A percentile compares a stretch with the other conserved stretches of the same genome.
phyloP scores from a whole-genome alignment of 1,140 invertebrate genomes.

The Halictus rubicundus region DNA sequence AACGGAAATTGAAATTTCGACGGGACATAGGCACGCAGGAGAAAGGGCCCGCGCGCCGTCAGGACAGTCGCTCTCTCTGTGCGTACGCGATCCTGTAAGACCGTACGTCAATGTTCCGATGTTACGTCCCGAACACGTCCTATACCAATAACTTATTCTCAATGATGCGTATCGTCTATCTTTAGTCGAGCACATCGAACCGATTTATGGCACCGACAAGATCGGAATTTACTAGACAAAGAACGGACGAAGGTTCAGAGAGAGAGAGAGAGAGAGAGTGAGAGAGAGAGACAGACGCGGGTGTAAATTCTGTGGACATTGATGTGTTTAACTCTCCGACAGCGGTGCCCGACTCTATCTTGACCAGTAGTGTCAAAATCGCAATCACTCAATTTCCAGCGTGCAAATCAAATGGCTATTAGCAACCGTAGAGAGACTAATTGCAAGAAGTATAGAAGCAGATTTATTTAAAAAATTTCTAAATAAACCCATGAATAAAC shows the following conservation, averaged over 20 bases:
- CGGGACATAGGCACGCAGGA: conserved; percentile 57
- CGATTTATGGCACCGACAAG: conserved; percentile 60
- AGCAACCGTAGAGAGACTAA: too few relatives aligned
- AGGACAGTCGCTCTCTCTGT: conserved; percentile 35
- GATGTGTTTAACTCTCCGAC: not conserved
- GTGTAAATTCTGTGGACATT: not conserved
- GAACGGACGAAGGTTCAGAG: too few relatives aligned
- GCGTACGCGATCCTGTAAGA: conserved; percentile 47
- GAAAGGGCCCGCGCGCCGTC: conserved; percentile 54
- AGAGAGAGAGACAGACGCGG: too few relatives aligned
- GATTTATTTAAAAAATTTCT: too few relatives aligned
- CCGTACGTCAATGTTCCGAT: conserved; percentile 67
- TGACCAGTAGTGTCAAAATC: too few relatives aligned
- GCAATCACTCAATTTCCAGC: too few relatives aligned
- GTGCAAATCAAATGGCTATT: too few relatives aligned
- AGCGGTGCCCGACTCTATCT: too few relatives aligned
- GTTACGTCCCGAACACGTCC: conserved; percentile 62
- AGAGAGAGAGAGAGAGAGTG: too few relatives aligned
- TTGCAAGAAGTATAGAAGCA: too few relatives aligned
- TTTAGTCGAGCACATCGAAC: conserved; percentile 58
- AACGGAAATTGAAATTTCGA: conserved; percentile 78
- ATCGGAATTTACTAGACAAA: conserved; percentile 26
- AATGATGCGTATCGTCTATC: conserved; percentile 72
- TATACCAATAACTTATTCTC: conserved; percentile 73
- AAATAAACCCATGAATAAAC: too few relatives aligned